These are phyloP conservation scores for Odocoileus virginianus DNA, from an alignment of 2,113 vertebrate genomes.

Conservation along the genomic window DNA sequence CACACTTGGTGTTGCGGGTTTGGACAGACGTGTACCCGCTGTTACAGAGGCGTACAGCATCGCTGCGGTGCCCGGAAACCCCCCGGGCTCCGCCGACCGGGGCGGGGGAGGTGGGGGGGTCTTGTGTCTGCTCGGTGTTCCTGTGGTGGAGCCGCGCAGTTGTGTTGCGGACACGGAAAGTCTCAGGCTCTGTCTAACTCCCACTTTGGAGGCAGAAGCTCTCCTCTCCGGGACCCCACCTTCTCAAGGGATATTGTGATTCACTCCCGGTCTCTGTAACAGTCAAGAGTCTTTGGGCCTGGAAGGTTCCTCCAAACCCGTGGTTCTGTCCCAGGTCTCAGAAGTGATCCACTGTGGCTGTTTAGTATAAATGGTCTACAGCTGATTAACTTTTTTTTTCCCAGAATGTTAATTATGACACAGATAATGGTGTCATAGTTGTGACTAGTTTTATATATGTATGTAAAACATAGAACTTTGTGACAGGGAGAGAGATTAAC, in stretches of 20 bases:
- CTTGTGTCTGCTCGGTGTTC: not conserved
- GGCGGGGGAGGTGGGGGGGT: no score
- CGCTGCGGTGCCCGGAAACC: accelerated
- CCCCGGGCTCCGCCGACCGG: not conserved
- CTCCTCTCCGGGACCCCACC: not conserved
- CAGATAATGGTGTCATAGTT: not conserved
- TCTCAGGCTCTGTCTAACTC: not conserved
- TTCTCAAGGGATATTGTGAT: accelerated
- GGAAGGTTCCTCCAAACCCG: not conserved
- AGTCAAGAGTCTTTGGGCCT: not conserved
- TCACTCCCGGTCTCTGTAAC: accelerated
- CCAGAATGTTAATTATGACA: no score
- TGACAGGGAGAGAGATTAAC: not conserved
- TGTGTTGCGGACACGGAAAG: accelerated
- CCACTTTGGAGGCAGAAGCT: not conserved
- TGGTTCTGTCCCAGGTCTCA: not conserved
- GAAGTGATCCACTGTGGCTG: not conserved
- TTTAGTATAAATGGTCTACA: not conserved
- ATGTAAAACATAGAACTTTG: accelerated
- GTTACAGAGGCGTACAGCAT: accelerated
- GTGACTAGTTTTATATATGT: accelerated
- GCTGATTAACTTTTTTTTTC: not conserved
- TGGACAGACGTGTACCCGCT: accelerated
- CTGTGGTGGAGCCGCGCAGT: accelerated
- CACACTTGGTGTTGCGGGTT: accelerated